Evolutionary conservation across 2,797 vertebrate genomes (phyloP), one percentile per base, ranked within the genome.

Genomic region (Sebastiscus albofasciatus): DNA sequence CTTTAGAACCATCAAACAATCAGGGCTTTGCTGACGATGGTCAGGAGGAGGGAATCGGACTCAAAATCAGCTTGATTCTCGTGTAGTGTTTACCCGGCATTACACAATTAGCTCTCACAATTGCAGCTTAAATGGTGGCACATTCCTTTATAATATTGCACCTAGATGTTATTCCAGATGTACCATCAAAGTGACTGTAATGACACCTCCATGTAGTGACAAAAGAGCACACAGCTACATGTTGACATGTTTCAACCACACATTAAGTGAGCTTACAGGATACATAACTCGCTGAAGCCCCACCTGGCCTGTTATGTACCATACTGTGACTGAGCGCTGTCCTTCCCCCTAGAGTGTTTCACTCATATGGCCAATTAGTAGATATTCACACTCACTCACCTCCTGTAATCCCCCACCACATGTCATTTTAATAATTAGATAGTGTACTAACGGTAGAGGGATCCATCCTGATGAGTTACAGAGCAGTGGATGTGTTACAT

Each of bases 311-410:
- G 27, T 69, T 39, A 27, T 72, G 34, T 46, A 52, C 49, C 77
- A 6, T 42, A n/a, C 39, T 54, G 67, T 54, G 66, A 70, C 62
- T 56, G 78, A 3, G 2, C 72, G 65, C 46, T n/a, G 29, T 68
- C 67, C 59, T 76, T 61, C 24, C 39, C 64, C 58, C 29, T 1
- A 1, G 71, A 84, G 84, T 62, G 29, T 80, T 71, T 81, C 72
- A 80, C 58, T 89, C 82, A 72, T 74, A 67, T 52, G 64, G 55
- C 73, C 86, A 87, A 91, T 90, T 86, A 88, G 83, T 22, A 80
- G 68, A 72, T 79, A 70, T 72, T 81, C 79, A 76, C 79, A 70
- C 42, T 52, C 20, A 8, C 55, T 87, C 73, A 82, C 77, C 79
- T 67, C 49, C 31, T 72, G 34, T 69, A 76, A 87, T 84, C 55